Evolutionary conservation across 2,797 vertebrate species (phyloP), one percentile per base, ranked within the genome.

Genomic region (Microctenopoma steveboyesi): DNA sequence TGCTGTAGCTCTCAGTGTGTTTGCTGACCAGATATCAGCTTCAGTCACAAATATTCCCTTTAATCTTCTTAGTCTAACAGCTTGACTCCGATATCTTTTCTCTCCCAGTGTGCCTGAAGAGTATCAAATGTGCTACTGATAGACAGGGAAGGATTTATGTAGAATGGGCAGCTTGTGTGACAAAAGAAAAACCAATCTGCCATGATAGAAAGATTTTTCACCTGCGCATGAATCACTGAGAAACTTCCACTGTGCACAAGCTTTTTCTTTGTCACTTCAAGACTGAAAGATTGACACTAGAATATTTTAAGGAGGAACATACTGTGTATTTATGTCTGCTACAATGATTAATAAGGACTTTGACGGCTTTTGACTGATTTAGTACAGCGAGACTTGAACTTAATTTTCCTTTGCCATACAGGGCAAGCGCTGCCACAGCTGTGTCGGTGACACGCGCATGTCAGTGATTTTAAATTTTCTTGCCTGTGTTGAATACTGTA

Each of bases 41-140:
- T 71, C 71, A 82, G 81, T 88, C 81, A 83, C 84, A 86, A 88
- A 89, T 84, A 90, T 88, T 88, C 82, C 63, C 68, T 78, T 78
- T 92, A 92, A 90, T 88, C 90, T 91, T 86, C 88, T 91, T 91
- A 90, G 72, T 79, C 74, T 64, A 81, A 83, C 81, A 84, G 78
- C 81, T 91, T 83, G 77, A 88, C 72, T 83, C 62, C 1, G 49
- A 84, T 88, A 83, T 87, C 72, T 79, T 80, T 86, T 78, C 81
- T 86, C 76, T 74, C 85, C 60, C 72, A 56, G 56, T 74, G 69
- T 83, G 79, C 72, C 80, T 83, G 83, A 88, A 79, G 80, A 86
- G 64, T 74, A 79, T 82, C 77, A 89, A 78, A 81, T 82, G 73
- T 82, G 77, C 46, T 16, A 37, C 59, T 79, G 74, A 82, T 84